Evolutionary conservation across 2,888 invertebrate species (phyloP).

Genomic region (Argyresthia albistria): DNA sequence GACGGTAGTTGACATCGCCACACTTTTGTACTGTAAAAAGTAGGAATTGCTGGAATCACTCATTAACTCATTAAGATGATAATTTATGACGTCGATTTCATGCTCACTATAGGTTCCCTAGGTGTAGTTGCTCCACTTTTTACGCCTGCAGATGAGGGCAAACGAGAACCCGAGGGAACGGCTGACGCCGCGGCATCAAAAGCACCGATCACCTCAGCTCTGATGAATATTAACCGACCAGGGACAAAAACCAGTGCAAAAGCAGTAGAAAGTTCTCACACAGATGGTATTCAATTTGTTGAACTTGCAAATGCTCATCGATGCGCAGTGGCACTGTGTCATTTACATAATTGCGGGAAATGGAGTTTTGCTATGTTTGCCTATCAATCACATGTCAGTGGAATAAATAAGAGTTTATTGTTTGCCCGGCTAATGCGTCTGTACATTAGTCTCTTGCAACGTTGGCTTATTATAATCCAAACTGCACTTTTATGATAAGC

Average conservation of each 20-base stretch:
- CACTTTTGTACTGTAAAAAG: slow-evolving; percentile 48
- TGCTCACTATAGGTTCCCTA: slow-evolving; percentile 31
- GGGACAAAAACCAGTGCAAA: slow-evolving; percentile 1
- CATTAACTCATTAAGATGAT: slow-evolving; percentile 69
- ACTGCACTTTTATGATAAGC: slow-evolving; percentile 1
- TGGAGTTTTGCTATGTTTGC: slow-evolving; percentile 25
- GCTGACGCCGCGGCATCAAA: slow-evolving; percentile 4
- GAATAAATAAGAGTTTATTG: slow-evolving; percentile 1
- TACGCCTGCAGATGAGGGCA: slow-evolving; percentile 9
- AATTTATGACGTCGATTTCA: slow-evolving; percentile 65
- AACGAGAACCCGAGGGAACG: slow-evolving; percentile 1
- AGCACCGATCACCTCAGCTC: slow-evolving; percentile 1
- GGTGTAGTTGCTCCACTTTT: slow-evolving; percentile 25
- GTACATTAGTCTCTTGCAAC: no score
- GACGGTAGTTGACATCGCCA: slow-evolving; percentile 31
- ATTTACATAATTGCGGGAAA: slow-evolving; percentile 25
- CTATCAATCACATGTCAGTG: slow-evolving; percentile 23
- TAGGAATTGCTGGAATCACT: slow-evolving; percentile 58
- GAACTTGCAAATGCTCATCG: slow-evolving; percentile 15
- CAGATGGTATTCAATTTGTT: slow-evolving; percentile 9
- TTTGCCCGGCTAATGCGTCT: neutral
- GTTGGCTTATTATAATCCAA: slow-evolving; percentile 2
- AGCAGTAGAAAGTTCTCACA: slow-evolving; percentile 9
- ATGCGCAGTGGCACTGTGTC: slow-evolving; percentile 14
- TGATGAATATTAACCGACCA: slow-evolving; percentile 9